Conservation (phyloP, 2,888 invertebrate species). For the Tromatobia lineatoria region DNA sequence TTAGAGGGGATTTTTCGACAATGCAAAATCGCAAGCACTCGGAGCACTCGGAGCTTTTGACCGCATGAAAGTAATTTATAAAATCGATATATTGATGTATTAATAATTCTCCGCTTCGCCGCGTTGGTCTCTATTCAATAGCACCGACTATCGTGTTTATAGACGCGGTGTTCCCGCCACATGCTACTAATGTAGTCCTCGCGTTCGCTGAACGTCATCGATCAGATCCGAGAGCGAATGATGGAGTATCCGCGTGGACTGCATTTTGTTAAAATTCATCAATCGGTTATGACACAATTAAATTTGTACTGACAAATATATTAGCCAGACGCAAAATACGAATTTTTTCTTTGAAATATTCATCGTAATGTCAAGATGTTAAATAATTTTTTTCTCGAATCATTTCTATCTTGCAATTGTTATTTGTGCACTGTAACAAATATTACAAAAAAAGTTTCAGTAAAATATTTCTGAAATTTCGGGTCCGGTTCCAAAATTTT, state of each 20-base stretch:
- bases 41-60: not conserved
- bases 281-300: not conserved
- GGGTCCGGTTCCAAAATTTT: not conserved
- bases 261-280: not conserved
- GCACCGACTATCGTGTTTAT: not conserved
- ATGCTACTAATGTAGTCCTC: not conserved
- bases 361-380: not conserved
- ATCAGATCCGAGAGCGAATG: constrained; percentile 2
- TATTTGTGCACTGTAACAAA: not conserved
- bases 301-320: not conserved
- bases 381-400: not conserved
- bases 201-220: not conserved
- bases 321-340: not conserved
- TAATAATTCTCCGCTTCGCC: not conserved
- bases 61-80: not conserved
- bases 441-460: too few species aligned
- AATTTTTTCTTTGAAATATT: not conserved
- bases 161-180: not conserved
- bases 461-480: too few species aligned
- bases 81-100: constrained; percentile 4
- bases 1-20: not conserved
- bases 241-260: not conserved
- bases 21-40: not conserved
- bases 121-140: not conserved
- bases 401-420: not conserved